These are phyloP conservation scores for Drosophila pallidifrons DNA, from an alignment of 1,140 invertebrate genomes.

Conservation along the genomic window DNA sequence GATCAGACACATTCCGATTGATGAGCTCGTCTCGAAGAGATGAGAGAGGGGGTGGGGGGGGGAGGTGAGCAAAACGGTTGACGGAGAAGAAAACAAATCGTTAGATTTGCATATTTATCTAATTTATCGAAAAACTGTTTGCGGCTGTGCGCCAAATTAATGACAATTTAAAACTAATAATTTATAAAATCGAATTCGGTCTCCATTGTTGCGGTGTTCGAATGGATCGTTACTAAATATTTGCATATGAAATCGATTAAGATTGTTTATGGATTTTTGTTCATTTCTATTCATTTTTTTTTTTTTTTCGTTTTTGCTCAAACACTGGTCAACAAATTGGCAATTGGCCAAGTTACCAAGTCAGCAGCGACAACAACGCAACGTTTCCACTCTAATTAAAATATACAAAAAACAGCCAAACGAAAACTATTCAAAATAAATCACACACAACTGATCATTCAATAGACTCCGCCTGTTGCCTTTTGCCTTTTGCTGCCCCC, in stretches of 20 bases:
- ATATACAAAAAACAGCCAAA: constrained; percentile 53
- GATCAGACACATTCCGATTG: constrained; percentile 66
- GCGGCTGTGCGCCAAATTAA: constrained; percentile 72
- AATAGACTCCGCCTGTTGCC: not conserved
- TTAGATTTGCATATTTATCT: constrained; percentile 72
- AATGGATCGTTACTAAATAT: constrained; percentile 20
- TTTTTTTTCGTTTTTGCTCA: constrained; percentile 29
- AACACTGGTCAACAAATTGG: constrained; percentile 61
- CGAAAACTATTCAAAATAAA: constrained; percentile 56
- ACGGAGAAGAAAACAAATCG: constrained; percentile 69
- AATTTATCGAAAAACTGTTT: constrained; percentile 43
- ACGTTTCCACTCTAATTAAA: constrained; percentile 79
- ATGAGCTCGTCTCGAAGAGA: not conserved
- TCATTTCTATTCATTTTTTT: no score
- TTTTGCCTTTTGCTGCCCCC: not conserved
- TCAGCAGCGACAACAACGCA: not conserved
- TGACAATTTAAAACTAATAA: constrained; percentile 81
- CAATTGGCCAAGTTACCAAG: constrained; percentile 41
- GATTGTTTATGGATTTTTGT: constrained; percentile 68
- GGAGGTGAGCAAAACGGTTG: not conserved
- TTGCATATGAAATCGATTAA: constrained; percentile 60
- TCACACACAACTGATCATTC: constrained; percentile 62
- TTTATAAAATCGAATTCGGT: constrained; percentile 76
- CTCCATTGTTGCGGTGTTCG: constrained; percentile 14
- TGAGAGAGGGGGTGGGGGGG: no score